Base-by-base conservation (phyloP, 2,113 vertebrate genomes). In the Hippopotamus amphibius region DNA sequence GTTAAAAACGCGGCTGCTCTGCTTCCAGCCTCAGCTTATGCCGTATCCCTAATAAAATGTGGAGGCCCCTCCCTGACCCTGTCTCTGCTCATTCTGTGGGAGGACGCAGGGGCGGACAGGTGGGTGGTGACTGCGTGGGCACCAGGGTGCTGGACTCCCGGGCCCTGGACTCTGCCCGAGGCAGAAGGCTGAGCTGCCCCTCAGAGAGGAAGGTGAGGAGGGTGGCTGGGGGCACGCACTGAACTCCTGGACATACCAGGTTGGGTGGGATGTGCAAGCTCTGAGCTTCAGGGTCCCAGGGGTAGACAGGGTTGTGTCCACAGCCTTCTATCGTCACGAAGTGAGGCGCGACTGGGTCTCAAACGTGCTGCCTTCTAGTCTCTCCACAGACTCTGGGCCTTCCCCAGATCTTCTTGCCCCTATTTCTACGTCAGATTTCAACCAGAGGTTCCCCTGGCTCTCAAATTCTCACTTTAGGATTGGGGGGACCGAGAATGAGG, bases 1-100 rank as follows among this genome's bases (percentile, higher is more conserved):
- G 72, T 95, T 97, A 50, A 94, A 80, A 90, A 93, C 4, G 65
- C 17, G 59, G 93, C 97, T 97, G 95, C 93, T 95, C 93, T 94
- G 97, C 97, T 93, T 90, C 88, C 87, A 88, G 96, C 94, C 93
- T 97, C 94, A 92, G 94, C 97, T 97, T 93, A 88, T 92, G 74
- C 93, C 33, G n/a, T 81, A 80, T 87, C 93, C 96, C 93, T 84
- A 98, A 98, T 98, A 97, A 98, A 98, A 81, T 1, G 7, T 96
- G 93, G 94, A 87, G 97, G 86, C 94, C 59, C 46, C 41, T 82
- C 46, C 68, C 14, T 21, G 19, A 61, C 77, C 68, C 50, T 17
- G 95, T 43, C 79, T 97, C 8, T 0, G 50, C 50, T 71, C 77
- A 46, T 76, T 90, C 57, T 92, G 8, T 90, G 90, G 16, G n/a